Evolutionary conservation across 2,888 invertebrate genomes (phyloP), one percentile per base, ranked within the genome.

Genomic region (Scaptomyza cyrtandrae): DNA sequence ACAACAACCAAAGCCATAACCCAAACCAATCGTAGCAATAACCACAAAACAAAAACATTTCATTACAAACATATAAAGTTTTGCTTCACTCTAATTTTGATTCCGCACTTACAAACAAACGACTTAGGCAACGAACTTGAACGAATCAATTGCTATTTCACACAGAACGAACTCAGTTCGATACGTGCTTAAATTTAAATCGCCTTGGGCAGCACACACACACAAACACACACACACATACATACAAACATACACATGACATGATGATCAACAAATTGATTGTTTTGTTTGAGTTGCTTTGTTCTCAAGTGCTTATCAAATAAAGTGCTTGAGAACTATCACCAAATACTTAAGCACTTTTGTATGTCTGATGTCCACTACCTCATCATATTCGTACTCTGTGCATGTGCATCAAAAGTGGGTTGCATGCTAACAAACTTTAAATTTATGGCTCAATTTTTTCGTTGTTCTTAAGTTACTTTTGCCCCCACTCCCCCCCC

Each of bases 361-460:
- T 29, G 11, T 37, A 3, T 37, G 13, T 37, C n/a, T 41, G 5
- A 3, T 16, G 4, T 41, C 16, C n/a, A n/a, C n/a, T 39, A 13
- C 13, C 9, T 13, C 14, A 33, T 19, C 19, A 29, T 27, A 1
- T 7, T 11, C 11, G 24, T 19, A 6, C 44, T 7, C 2, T 11
- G 16, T 35, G 60, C 16, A 33, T 33, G 41, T 41, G 41, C 41
- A 16, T 13, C n/a, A 37, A 16, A 31, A 39, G 54, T 48, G 44
- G 43, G 65, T 49, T 64, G 66, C 66, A 69, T 56, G 69, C 67
- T 85, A 79, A 79, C 75, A 79, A 86, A 68, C 66, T 75, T 80
- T 16, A 80, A 84, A 86, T 89, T 89, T 90, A 89, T 89, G 85
- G 85, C 90, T 89, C 87, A 90, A 89, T 90, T 82, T 73, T 69